A percentile compares a stretch with the other conserved stretches of the same genome.
These are phyloP conservation scores for Actenoides lindsayi DNA, from an alignment of 2,113 vertebrate genomes.

Conservation along the genomic window DNA sequence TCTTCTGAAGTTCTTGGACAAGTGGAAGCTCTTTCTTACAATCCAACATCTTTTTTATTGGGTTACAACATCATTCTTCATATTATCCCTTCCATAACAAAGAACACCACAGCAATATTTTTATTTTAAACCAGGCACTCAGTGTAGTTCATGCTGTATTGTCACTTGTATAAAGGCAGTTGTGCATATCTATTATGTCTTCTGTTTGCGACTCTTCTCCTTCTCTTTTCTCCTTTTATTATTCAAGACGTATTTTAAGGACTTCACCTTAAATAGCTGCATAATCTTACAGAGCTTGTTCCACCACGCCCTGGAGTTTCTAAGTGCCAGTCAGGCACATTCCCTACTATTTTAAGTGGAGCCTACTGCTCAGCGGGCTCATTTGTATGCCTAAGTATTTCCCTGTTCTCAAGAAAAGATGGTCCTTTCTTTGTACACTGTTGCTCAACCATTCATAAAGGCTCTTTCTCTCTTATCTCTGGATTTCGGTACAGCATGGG, in stretches of 20 bases:
- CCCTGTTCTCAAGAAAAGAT: not conserved
- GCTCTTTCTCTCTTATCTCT: not conserved
- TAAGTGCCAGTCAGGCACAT: not conserved
- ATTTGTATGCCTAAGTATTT: not conserved
- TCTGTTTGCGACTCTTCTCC: not conserved
- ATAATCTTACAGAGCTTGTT: not conserved
- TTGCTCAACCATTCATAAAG: not conserved
- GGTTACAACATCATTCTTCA: not conserved
- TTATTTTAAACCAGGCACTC: not conserved
- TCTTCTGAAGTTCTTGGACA: not conserved
- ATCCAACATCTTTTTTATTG: not conserved
- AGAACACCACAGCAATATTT: not conserved
- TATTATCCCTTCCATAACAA: not conserved
- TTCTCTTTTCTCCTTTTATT: not conserved
- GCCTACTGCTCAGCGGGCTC: not conserved
- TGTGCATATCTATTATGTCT: not conserved
- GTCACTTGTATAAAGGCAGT: not conserved
- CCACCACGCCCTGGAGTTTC: not conserved
- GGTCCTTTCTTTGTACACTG: not conserved
- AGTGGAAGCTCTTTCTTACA: not conserved
- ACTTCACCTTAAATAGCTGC: not conserved
- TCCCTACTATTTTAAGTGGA: not conserved
- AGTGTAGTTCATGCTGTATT: not conserved
- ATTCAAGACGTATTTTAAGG: not conserved
- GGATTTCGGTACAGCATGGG: not conserved